Evolutionary conservation across 2,797 vertebrate species (phyloP).

Genomic region (Myotis pilosus): DNA sequence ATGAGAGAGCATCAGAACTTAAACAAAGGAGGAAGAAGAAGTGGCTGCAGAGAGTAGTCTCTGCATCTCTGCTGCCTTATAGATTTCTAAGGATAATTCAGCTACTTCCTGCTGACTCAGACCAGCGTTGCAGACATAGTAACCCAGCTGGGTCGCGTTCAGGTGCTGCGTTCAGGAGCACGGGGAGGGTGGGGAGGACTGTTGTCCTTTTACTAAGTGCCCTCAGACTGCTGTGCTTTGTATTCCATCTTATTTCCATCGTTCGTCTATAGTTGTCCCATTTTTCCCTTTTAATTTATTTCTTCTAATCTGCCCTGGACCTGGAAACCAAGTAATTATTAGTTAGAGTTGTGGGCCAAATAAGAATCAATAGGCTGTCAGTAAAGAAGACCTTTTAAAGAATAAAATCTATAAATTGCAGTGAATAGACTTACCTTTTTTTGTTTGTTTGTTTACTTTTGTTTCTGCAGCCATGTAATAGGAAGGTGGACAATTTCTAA

Average conservation of each 20-base stretch:
- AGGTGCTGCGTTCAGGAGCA: background rate
- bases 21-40: background rate
- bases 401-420: background rate
- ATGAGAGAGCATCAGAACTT: background rate
- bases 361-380: background rate
- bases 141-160: background rate
- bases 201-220: background rate
- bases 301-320: background rate
- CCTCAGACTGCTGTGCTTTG: background rate
- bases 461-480: background rate
- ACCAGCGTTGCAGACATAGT: background rate
- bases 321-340: background rate
- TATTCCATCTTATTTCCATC: background rate
- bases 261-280: background rate
- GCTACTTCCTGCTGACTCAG: background rate
- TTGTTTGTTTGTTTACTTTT: background rate
- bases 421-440: background rate
- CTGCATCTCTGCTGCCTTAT: background rate
- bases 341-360: slow-evolving; percentile 17
- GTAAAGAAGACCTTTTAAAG: background rate
- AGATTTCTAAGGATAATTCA: background rate
- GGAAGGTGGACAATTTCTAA: background rate
- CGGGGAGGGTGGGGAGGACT: background rate
- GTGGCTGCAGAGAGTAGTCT: background rate
- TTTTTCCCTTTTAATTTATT: background rate